Evolutionary conservation across 2,888 invertebrate genomes (phyloP).

Genomic region (Acrobasis suavella): DNA sequence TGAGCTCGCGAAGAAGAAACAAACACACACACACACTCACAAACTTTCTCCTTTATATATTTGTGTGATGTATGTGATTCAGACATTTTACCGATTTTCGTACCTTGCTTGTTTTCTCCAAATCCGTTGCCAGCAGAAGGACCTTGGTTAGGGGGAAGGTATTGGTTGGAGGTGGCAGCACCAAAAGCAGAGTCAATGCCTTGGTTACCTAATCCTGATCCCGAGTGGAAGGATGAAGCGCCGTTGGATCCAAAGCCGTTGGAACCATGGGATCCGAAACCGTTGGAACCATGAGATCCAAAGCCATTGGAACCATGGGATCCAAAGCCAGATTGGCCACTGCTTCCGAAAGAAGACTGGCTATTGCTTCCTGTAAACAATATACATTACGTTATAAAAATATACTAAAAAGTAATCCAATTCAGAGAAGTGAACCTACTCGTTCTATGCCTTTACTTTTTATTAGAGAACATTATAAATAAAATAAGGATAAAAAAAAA

Average conservation of each 20-base stretch:
- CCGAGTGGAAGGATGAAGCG: constrained; percentile 21
- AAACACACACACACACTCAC: too few species aligned
- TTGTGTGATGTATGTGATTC: too few species aligned
- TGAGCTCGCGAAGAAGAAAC: too few species aligned
- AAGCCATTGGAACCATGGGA: constrained; percentile 13
- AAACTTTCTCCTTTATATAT: too few species aligned
- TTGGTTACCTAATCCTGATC: constrained; percentile 32
- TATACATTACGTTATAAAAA: too few species aligned
- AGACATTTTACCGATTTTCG: too few species aligned
- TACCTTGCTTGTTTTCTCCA: constrained; percentile 29
- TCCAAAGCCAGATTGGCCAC: constrained; percentile 14
- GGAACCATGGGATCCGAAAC: constrained; percentile 16
- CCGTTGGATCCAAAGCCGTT: constrained; percentile 28
- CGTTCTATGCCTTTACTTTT: too few species aligned
- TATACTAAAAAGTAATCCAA: background rate
- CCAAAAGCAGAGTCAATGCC: constrained; percentile 39
- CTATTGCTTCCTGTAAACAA: background rate
- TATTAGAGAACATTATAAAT: too few species aligned
- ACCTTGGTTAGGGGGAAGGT: constrained; percentile 66
- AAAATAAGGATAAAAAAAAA: too few species aligned
- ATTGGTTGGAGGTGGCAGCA: constrained; percentile 67
- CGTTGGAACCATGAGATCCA: constrained; percentile 13
- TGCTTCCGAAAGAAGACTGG: constrained; percentile 11
- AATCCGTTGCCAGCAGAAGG: constrained; percentile 42
- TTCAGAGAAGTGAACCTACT: too few species aligned